A percentile compares a stretch with the other conserved stretches of the same genome.
Conservation (phyloP, 2,797 vertebrate genomes). For the Crenichthys baileyi region DNA sequence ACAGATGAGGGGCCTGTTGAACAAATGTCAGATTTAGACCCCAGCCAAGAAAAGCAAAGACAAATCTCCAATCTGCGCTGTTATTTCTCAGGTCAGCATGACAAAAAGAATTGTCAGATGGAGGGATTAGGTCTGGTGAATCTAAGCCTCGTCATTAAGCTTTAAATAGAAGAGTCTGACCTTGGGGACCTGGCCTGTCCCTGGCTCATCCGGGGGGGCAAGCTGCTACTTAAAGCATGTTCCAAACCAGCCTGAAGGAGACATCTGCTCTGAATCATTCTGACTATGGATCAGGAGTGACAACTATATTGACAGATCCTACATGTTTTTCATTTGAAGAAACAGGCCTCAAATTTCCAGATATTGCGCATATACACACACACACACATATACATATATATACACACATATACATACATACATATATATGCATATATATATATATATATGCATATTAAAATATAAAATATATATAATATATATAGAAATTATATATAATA, state of each 20-base stretch:
- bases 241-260: constrained; percentile 54
- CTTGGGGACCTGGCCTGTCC: constrained; percentile 57
- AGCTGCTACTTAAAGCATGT: constrained; percentile 63
- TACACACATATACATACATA: too few relatives aligned
- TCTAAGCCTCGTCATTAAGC: constrained; percentile 69
- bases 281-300: constrained; percentile 16
- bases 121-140: constrained; percentile 60
- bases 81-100: constrained; percentile 50
- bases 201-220: constrained; percentile 68
- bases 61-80: constrained; percentile 69
- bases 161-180: constrained; percentile 68
- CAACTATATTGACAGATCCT: constrained; percentile 3
- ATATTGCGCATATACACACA: background rate
- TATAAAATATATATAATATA: too few relatives aligned
- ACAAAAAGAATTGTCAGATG: constrained; percentile 69
- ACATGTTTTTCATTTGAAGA: background rate
- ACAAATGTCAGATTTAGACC: constrained; percentile 67
- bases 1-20: constrained; percentile 60
- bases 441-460: too few relatives aligned
- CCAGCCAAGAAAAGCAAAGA: constrained; percentile 47
- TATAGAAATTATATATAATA: too few relatives aligned
- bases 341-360: background rate
- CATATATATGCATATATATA: too few relatives aligned
- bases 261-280: constrained; percentile 47
- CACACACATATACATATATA: too few relatives aligned